Conservation (phyloP, 2,888 invertebrate species). For the Lacanobia wlatinum region DNA sequence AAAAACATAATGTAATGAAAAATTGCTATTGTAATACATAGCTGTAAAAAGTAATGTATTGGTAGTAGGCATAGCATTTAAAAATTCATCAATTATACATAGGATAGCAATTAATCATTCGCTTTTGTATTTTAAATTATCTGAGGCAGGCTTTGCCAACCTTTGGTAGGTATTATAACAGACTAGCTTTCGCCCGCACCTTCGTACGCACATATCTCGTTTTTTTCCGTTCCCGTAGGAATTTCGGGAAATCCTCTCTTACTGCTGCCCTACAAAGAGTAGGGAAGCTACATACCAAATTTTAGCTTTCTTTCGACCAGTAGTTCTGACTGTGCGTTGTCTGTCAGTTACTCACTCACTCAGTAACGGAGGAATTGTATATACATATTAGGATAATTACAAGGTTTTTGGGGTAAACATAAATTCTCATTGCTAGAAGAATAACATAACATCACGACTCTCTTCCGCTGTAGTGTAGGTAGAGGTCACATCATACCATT, state of each 20-base stretch:
- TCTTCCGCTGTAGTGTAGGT: no score
- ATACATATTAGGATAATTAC: background rate
- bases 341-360: no score
- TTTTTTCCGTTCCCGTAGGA: no score
- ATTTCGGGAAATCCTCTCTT: no score
- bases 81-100: slow-evolving; percentile 52
- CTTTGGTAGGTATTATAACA: slow-evolving; percentile 8
- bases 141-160: slow-evolving; percentile 30
- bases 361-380: no score
- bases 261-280: no score
- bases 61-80: slow-evolving; percentile 29
- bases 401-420: background rate
- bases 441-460: background rate
- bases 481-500: no score
- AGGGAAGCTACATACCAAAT: no score
- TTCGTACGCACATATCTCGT: no score
- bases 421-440: background rate
- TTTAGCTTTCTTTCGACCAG: no score
- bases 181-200: no score
- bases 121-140: slow-evolving; percentile 42
- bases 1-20: slow-evolving; percentile 52
- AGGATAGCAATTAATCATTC: slow-evolving; percentile 46
- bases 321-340: no score
- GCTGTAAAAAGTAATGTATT: slow-evolving; percentile 32
- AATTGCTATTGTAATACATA: slow-evolving; percentile 19